Evolutionary conservation across 2,888 invertebrate genomes (phyloP).

Genomic region (Microdon myrmicae): DNA sequence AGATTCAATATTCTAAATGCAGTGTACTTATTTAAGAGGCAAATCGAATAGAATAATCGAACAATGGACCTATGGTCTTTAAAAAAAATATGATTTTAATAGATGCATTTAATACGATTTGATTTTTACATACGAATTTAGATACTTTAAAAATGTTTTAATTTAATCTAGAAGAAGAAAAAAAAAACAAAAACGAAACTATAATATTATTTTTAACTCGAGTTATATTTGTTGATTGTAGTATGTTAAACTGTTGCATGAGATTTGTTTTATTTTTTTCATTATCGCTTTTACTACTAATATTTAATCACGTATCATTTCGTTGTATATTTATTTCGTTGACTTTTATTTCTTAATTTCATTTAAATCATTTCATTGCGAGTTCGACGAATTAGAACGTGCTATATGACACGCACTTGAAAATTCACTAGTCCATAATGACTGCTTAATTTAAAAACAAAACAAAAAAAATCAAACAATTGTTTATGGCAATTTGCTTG

Average conservation of each 20-base stretch:
- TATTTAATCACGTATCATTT: slow-evolving; percentile 46
- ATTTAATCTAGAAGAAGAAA: no score
- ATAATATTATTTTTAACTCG: no score
- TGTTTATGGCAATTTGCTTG: slow-evolving; percentile 32
- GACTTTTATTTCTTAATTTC: slow-evolving; percentile 43
- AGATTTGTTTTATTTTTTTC: slow-evolving; percentile 67
- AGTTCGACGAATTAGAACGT: no score
- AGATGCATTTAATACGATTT: no score
- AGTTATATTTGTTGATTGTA: slow-evolving; percentile 57
- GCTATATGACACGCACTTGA: no score
- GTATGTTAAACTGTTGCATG: slow-evolving; percentile 66
- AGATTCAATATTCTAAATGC: slow-evolving; percentile 14
- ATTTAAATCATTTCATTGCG: slow-evolving; percentile 43
- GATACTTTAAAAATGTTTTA: no score
- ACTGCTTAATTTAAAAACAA: background rate
- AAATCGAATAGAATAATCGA: slow-evolving; percentile 16
- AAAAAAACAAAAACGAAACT: no score
- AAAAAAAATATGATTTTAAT: no score
- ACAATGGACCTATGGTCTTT: slow-evolving; percentile 12
- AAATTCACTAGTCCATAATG: no score
- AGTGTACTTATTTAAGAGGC: slow-evolving; percentile 5
- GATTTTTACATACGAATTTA: no score
- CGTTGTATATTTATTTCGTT: slow-evolving; percentile 25
- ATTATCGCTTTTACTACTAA: slow-evolving; percentile 63
- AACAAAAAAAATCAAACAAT: slow-evolving; percentile 1